Evolutionary conservation across 2,888 invertebrate genomes (phyloP).

Genomic region (Platynereis dumerilii): DNA sequence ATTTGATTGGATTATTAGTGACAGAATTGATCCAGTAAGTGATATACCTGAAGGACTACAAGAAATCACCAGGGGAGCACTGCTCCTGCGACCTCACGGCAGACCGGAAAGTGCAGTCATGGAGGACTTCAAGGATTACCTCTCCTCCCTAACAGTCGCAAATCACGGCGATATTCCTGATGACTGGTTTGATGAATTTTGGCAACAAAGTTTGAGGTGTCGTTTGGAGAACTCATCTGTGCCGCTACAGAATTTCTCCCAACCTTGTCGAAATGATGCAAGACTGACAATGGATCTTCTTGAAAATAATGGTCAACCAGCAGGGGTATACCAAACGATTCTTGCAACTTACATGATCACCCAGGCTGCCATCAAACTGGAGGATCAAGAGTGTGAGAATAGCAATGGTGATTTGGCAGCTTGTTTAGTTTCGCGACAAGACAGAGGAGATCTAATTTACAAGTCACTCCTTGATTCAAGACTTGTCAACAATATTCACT

Average conservation of each 20-base stretch:
- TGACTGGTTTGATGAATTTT: conserved; percentile 64
- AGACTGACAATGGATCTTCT: conserved; percentile 35
- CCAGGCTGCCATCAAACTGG: conserved; percentile 54
- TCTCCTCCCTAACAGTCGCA: conserved; percentile 50
- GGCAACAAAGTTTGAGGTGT: conserved; percentile 58
- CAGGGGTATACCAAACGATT: conserved; percentile 49
- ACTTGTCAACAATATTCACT: conserved; percentile 44
- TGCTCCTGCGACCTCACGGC: conserved; percentile 48
- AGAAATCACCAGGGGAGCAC: conserved; percentile 52
- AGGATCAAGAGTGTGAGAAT: conserved; percentile 31
- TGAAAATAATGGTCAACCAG: conserved; percentile 22
- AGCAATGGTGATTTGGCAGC: conserved; percentile 30
- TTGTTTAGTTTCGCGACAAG: conserved; percentile 42
- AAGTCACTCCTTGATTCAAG: conserved; percentile 41
- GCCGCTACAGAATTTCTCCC: conserved; percentile 45
- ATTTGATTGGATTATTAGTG: conserved; percentile 58
- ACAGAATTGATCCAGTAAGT: conserved; percentile 48
- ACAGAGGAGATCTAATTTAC: conserved; percentile 50
- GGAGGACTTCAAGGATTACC: conserved; percentile 51
- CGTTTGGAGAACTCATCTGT: conserved; percentile 48
- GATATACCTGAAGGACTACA: conserved; percentile 46
- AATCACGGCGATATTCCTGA: conserved; percentile 59
- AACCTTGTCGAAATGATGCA: conserved; percentile 9
- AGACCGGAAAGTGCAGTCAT: conserved; percentile 28
- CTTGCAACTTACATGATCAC: conserved; percentile 58